phyloP scores from a whole-genome alignment of 2,797 vertebrate genomes.

The Hoplostethus atlanticus region DNA sequence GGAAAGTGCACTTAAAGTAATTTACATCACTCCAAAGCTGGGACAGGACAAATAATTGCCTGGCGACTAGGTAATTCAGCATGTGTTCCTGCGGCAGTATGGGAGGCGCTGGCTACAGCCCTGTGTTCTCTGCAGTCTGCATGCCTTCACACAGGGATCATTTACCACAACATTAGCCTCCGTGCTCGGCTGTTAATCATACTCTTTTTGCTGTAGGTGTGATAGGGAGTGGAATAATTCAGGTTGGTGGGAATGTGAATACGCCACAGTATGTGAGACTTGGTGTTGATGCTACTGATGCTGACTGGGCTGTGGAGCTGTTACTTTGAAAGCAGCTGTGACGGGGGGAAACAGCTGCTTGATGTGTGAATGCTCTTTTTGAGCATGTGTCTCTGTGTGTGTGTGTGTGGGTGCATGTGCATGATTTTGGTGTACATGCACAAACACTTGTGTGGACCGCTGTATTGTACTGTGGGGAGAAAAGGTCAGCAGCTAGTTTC shows the following conservation, averaged over 20 bases:
- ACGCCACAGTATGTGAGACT: slow-evolving; percentile 4
- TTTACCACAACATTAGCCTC: slow-evolving; percentile 73
- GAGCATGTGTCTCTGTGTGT: slow-evolving; percentile 10
- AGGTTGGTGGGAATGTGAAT: slow-evolving; percentile 23
- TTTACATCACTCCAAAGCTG: slow-evolving; percentile 84
- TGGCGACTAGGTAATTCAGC: slow-evolving; percentile 80
- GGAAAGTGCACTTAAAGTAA: slow-evolving; percentile 88
- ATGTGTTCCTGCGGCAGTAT: slow-evolving; percentile 48
- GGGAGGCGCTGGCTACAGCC: slow-evolving; percentile 35
- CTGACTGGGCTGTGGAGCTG: slow-evolving; percentile 14
- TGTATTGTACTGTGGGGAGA: slow-evolving; percentile 58
- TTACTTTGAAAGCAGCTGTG: slow-evolving; percentile 37
- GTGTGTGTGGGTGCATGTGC: slow-evolving; percentile 19
- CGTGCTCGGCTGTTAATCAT: slow-evolving; percentile 65
- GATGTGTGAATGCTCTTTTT: slow-evolving; percentile 10
- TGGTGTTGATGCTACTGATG: neutral
- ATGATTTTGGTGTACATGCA: slow-evolving; percentile 50
- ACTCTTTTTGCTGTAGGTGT: slow-evolving; percentile 62
- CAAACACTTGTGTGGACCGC: slow-evolving; percentile 43
- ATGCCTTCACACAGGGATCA: slow-evolving; percentile 75
- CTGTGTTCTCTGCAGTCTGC: slow-evolving; percentile 56
- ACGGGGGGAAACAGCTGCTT: slow-evolving; percentile 49
- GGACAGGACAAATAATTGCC: slow-evolving; percentile 86
- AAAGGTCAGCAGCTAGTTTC: slow-evolving; percentile 70
- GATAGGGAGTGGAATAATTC: slow-evolving; percentile 35